Evolutionary conservation across 2,888 invertebrate genomes (phyloP).

Genomic region (Callyntrura sp.): DNA sequence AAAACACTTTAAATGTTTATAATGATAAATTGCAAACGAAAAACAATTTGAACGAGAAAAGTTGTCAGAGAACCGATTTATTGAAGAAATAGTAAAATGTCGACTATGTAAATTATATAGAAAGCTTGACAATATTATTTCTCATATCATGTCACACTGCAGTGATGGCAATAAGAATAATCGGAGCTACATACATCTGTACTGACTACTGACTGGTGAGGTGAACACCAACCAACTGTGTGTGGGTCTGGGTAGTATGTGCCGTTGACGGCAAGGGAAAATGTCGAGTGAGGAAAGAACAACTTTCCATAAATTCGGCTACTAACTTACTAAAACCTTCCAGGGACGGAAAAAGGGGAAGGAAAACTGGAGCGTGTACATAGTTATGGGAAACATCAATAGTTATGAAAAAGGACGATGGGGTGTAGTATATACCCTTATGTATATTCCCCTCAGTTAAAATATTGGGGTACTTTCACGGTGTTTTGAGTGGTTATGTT

Average conservation of each 20-base stretch:
- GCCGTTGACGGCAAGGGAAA: conserved; percentile 5
- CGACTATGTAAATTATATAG: conserved; percentile 36
- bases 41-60: conserved; percentile 49
- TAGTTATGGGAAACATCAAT: conserved; percentile 2
- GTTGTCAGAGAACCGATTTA: background rate
- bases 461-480: conserved; percentile 37
- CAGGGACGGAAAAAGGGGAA: background rate
- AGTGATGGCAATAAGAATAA: conserved; percentile 22
- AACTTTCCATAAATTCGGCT: conserved; percentile 43
- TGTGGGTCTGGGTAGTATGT: background rate
- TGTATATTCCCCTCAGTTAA: background rate
- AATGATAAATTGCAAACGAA: conserved; percentile 40
- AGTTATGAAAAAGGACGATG: background rate
- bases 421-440: background rate
- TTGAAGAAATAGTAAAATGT: conserved; percentile 18
- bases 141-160: conserved; percentile 29
- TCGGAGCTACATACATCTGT: background rate
- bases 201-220: too few species aligned
- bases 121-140: conserved; percentile 35
- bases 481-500: conserved; percentile 26
- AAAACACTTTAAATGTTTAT: conserved; percentile 47
- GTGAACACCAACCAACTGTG: background rate
- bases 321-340: conserved; percentile 35
- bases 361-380: background rate
- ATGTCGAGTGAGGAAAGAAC: conserved; percentile 31